Evolutionary conservation across 1,140 invertebrate species (phyloP), one percentile per base, ranked within the genome.

Genomic region (Gerris buenoi): DNA sequence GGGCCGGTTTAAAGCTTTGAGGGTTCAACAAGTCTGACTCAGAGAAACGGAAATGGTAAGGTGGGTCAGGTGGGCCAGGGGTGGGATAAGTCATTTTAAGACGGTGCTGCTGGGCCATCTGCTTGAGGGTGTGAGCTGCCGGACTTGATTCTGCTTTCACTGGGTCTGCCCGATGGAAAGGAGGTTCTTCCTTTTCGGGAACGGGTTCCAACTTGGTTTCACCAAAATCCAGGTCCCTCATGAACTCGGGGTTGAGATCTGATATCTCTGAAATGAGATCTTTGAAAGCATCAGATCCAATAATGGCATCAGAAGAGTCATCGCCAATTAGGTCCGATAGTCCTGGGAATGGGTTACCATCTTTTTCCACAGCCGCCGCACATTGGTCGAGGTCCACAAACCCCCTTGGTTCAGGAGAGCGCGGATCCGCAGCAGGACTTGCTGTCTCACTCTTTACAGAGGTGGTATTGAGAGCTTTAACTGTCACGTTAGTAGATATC

Each of bases 31-130:
- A 10, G 5, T 46, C 33, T 18, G 33, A 46, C 5, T 46, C 33
- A 60, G 58, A 22, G 23, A 22, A 60, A 14, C 58, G 15, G 58
- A 14, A 60, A 3, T 60, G 15, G 23, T 60, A 60, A 15, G 58
- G 15, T 22, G 58, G 23, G 3, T 25, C 23, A 5, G 15, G 58
- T 22, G 58, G 23, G 3, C 22, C 23, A 5, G 15, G 58, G 23
- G 23, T 22, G 58, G 58, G 33, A 46, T 46, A 60, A 22, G 15
- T 25, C 58, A 60, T 60, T 60, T 60, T 60, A 5, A 22, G 90
- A 77, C 95, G 92, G 76, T 96, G 93, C 75, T 96, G 93, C 74
- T 95, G 92, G 2, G 93, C 93, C 92, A 95, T 94, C 73, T 95
- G 92, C 76, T 95, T 95, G 14, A 96, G 79, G 0, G 92, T 95